Conservation (phyloP, 2,113 vertebrate genomes). For the Climacteris rufus region DNA sequence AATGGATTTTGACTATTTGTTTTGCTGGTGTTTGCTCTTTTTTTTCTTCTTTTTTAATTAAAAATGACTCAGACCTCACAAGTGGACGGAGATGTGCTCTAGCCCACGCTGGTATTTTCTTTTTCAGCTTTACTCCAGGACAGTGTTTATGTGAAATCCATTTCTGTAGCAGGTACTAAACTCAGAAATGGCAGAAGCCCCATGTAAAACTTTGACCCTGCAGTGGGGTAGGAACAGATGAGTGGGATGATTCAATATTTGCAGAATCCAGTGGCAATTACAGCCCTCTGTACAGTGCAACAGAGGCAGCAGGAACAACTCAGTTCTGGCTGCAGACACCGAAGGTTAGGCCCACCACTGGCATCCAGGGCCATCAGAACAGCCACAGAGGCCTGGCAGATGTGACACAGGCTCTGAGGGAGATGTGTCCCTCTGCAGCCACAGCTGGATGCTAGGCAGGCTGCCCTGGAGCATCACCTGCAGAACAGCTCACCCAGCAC, state of each 20-base stretch:
- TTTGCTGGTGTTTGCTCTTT: background rate
- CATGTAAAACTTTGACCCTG: background rate
- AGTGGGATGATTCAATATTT: background rate
- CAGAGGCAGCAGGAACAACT: background rate
- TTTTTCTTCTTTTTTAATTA: background rate
- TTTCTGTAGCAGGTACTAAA: background rate
- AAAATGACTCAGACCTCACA: background rate
- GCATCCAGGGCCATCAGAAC: background rate
- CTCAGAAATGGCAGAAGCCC: background rate
- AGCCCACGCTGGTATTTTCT: background rate
- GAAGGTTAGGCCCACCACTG: background rate
- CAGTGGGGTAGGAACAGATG: background rate
- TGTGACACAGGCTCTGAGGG: background rate
- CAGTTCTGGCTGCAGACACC: background rate
- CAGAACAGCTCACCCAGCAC: background rate
- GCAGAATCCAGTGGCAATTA: background rate
- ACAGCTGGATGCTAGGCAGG: background rate
- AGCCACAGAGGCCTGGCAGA: background rate
- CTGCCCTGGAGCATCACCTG: background rate
- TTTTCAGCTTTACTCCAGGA: background rate
- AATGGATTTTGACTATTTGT: background rate
- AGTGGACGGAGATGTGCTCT: fast-evolving
- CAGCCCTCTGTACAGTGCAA: background rate
- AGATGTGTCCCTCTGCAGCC: background rate
- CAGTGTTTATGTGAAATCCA: background rate